Conservation (phyloP, 2,113 vertebrate genomes). For the Apodemus speciosus region DNA sequence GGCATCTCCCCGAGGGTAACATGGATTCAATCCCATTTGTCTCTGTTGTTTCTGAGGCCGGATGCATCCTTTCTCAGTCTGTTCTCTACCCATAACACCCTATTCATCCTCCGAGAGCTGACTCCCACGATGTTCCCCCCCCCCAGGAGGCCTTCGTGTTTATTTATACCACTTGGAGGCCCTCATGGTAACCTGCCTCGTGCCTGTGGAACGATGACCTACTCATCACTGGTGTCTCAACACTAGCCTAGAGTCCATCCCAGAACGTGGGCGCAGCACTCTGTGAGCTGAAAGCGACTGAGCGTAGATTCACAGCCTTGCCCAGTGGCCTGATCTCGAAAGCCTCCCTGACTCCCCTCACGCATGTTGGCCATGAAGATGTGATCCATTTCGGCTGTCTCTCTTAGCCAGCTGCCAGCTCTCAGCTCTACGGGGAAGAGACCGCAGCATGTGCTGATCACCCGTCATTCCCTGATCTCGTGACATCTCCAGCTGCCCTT, state of each 20-base stretch:
- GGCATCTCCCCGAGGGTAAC: not conserved
- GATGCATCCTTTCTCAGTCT: not conserved
- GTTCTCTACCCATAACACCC: not conserved
- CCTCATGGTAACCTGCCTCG: not conserved
- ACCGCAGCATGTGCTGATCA: too few relatives aligned
- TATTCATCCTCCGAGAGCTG: not conserved
- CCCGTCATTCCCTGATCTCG: rapidly evolving
- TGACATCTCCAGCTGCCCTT: not conserved
- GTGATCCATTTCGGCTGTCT: not conserved
- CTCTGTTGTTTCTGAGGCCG: not conserved
- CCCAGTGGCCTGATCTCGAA: too few relatives aligned
- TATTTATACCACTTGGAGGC: rapidly evolving
- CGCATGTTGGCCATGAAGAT: not conserved
- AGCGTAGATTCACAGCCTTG: not conserved
- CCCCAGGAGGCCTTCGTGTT: not conserved
- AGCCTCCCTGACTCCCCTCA: not conserved
- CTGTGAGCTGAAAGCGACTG: rapidly evolving
- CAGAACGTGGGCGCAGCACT: rapidly evolving
- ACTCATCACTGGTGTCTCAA: not conserved
- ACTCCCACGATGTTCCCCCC: not conserved
- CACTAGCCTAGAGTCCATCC: too few relatives aligned
- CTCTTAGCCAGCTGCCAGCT: not conserved
- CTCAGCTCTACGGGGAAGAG: not conserved
- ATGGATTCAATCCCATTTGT: not conserved
- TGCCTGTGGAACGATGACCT: rapidly evolving